Evolutionary conservation across 2,113 vertebrate species (phyloP).

Genomic region (Galeopterus variegatus): DNA sequence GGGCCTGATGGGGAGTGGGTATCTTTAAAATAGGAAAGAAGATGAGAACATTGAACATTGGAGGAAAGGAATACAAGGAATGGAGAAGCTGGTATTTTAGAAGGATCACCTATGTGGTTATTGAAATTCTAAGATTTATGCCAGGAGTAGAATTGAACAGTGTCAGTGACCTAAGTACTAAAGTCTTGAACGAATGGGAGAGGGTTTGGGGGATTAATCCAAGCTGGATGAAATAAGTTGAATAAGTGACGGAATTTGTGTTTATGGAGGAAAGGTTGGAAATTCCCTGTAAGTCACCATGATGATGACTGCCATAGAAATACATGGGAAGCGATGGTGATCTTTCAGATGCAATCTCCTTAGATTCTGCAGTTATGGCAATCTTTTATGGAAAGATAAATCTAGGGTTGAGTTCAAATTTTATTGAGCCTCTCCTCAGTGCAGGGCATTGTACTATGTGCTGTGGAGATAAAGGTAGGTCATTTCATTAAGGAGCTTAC

Average conservation of each 20-base stretch:
- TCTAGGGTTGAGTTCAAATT: background rate
- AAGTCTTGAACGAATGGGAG: constrained; percentile 9
- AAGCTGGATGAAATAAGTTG: constrained; percentile 32
- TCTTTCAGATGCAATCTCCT: background rate
- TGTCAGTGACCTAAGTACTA: constrained; percentile 29
- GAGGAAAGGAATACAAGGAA: constrained; percentile 12
- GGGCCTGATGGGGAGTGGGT: background rate
- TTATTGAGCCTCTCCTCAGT: constrained; percentile 10
- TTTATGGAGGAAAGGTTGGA: background rate
- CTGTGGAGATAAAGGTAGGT: constrained; percentile 50
- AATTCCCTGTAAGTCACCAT: background rate
- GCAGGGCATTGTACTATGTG: background rate
- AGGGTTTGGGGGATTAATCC: background rate
- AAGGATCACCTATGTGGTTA: constrained; percentile 7
- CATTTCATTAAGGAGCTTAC: background rate
- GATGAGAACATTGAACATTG: background rate
- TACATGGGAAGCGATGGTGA: background rate
- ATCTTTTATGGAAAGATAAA: constrained; percentile 9
- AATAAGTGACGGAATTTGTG: constrained; percentile 44
- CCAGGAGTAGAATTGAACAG: background rate
- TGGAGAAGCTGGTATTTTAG: constrained; percentile 22
- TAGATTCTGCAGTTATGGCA: background rate
- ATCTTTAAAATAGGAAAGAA: constrained; percentile 12
- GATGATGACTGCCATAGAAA: background rate
- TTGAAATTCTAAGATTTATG: constrained; percentile 43